phyloP scores from a whole-genome alignment of 2,888 invertebrate genomes.

The Diadegma fenestrale region DNA sequence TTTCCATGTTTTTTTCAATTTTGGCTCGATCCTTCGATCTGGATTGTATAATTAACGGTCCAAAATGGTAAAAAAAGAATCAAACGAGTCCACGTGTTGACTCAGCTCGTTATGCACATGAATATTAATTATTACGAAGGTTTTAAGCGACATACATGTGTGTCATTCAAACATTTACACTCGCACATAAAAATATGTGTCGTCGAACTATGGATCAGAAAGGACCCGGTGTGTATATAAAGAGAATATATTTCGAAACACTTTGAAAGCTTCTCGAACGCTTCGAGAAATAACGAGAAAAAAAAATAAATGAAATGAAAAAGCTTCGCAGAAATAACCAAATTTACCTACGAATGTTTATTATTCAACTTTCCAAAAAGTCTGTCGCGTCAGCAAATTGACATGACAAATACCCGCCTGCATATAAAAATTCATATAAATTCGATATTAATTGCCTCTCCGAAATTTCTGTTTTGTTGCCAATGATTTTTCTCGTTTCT shows the following conservation, averaged over 20 bases:
- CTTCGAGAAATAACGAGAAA: no score
- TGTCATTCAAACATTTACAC: slow-evolving; percentile 28
- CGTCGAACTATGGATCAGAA: background rate
- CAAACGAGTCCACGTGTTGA: background rate
- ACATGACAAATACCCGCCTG: background rate
- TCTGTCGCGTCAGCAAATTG: background rate
- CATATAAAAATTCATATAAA: background rate
- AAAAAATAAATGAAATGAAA: no score
- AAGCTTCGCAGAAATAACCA: slow-evolving; percentile 8
- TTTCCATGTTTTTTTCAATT: background rate
- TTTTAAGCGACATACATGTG: slow-evolving; percentile 17
- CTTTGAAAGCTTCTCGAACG: background rate
- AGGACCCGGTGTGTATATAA: background rate
- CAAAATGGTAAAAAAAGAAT: background rate
- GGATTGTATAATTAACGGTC: background rate
- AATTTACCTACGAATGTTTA: background rate
- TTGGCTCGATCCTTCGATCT: background rate
- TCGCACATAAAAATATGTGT: background rate
- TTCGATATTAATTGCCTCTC: no score
- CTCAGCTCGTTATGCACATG: slow-evolving; percentile 12
- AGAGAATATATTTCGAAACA: slow-evolving; percentile 23
- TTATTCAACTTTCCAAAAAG: background rate
- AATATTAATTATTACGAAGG: slow-evolving; percentile 11
- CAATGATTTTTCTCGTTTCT: background rate
- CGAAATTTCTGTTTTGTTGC: background rate